Conservation (phyloP, 2,888 invertebrate genomes). For the Erannis defoliaria region DNA sequence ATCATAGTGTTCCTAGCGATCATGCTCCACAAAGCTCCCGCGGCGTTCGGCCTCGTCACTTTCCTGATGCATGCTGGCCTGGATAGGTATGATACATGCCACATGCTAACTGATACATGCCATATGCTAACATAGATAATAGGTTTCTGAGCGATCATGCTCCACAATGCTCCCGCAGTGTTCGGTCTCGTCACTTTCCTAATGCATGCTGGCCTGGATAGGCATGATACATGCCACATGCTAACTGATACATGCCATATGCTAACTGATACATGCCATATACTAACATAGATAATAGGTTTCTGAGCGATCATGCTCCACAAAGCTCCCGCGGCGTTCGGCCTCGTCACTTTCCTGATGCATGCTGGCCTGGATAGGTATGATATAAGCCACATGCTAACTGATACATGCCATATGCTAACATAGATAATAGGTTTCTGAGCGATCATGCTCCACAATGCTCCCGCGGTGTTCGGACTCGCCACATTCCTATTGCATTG, state of each 20-base stretch:
- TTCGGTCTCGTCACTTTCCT: slow-evolving; percentile 97
- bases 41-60: slow-evolving; percentile 99
- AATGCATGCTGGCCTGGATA: slow-evolving; percentile 97
- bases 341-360: slow-evolving; percentile 97
- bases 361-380: slow-evolving; percentile 97
- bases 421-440: slow-evolving; percentile 1
- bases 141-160: background rate
- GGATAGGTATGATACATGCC: slow-evolving; percentile 86
- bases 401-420: too few relatives aligned
- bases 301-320: slow-evolving; percentile 99
- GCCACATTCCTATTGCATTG: too few relatives aligned
- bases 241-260: too few relatives aligned
- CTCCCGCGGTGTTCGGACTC: background rate
- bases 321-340: slow-evolving; percentile 99
- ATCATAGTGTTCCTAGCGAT: slow-evolving; percentile 99
- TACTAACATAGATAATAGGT: slow-evolving; percentile 98
- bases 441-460: background rate
- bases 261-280: too few relatives aligned
- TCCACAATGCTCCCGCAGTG: background rate
- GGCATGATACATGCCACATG: slow-evolving; percentile 67
- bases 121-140: background rate
- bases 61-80: slow-evolving; percentile 98
- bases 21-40: slow-evolving; percentile 99
- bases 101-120: background rate
- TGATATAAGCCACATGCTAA: background rate